phyloP scores from a whole-genome alignment of 2,113 vertebrate genomes.

The Cisticola juncidis region DNA sequence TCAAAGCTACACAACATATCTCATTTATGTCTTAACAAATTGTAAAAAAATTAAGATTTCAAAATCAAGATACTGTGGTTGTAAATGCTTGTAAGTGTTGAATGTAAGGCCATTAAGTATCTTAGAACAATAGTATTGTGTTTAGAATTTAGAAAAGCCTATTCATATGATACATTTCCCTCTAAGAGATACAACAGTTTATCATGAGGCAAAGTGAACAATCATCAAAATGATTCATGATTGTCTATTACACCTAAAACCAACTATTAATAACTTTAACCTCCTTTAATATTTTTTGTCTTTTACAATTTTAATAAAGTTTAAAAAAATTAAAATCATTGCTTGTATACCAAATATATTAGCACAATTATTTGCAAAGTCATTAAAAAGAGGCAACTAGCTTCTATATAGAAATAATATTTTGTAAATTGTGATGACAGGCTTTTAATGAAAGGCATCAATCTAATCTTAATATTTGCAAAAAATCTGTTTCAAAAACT shows the following conservation, averaged over 20 bases:
- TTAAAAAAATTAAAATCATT: not conserved
- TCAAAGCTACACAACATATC: not conserved
- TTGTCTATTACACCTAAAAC: not conserved
- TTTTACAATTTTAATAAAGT: not conserved
- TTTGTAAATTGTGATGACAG: not conserved
- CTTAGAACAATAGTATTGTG: not conserved
- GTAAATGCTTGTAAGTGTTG: not conserved
- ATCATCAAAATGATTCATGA: not conserved
- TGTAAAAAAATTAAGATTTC: not conserved
- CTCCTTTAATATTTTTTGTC: not conserved
- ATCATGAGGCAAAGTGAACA: not conserved
- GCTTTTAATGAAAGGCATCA: not conserved
- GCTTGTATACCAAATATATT: not conserved
- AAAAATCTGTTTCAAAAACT: not conserved
- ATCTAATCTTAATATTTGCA: not conserved
- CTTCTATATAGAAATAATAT: not conserved
- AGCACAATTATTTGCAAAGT: not conserved
- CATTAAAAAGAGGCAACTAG: not conserved
- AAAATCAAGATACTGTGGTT: not conserved
- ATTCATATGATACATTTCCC: not conserved
- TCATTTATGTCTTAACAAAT: rapidly evolving
- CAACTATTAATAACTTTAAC: not conserved
- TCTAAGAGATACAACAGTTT: not conserved
- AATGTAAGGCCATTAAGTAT: not conserved
- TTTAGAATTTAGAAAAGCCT: not conserved